Evolutionary conservation across 2,113 vertebrate species (phyloP), one percentile per base, ranked within the genome.

Genomic region (Meriones unguiculatus): DNA sequence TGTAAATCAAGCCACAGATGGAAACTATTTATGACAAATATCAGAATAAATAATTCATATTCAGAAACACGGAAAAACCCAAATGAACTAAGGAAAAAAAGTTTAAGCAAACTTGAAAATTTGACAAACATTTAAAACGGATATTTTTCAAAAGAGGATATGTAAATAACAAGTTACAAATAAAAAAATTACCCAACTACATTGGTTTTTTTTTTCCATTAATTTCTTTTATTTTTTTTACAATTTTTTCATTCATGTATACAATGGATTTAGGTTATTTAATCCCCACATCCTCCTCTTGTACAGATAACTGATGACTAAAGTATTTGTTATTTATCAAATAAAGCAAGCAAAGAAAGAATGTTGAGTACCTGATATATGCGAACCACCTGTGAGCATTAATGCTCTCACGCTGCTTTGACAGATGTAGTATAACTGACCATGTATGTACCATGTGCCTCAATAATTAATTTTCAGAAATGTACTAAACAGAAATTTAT

Each of bases 11-110:
- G 18, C 46, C 72, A 80, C 4, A 93, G 65, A 80, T 89, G 7
- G 17, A 85, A 96, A 11, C 15, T 65, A 81, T 65, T 86, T 86
- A 11, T 41, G 65, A 50, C 5, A 95, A 93, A 46, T 90, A 62
- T 77, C 13, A 77, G 69, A 77, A 67, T 91, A 86, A 94, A 62
- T 78, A 85, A 70, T 57, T 93, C 15, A 89, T 50, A 89, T 35
- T 5, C 2, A 22, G 46, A 91, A 96, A 57, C 38, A 75, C 46
- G 35, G 84, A 6, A 89, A 93, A 13, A 73, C 57, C 17, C 78
- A 57, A 24, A 35, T 7, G n/a, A 89, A 89, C 7, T 65, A 32
- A 81, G 41, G n/a, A 94, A 89, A 93, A 89, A 94, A 77, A 52
- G 20, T 38, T n/a, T 81, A 22, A 85, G 95, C 75, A 24, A 13